Evolutionary conservation across 2,113 vertebrate species (phyloP), one percentile per base, ranked within the genome.

Genomic region (Motacilla alba): DNA sequence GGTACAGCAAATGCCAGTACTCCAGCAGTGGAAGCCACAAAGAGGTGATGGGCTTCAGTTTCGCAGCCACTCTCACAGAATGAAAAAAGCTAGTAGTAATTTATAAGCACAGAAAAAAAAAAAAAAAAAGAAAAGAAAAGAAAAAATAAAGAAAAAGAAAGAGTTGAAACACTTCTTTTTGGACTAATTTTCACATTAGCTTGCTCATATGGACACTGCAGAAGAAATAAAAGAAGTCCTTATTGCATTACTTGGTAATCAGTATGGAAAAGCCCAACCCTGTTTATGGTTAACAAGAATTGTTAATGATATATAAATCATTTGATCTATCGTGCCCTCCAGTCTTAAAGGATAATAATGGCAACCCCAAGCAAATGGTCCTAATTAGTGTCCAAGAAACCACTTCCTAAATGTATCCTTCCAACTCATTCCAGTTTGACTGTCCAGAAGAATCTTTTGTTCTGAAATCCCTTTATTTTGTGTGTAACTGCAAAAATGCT

Each of bases 121-220:
- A 13, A 13, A 23, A 8, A 13, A 5, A 18, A 28, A 21, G 15
- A 98, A 31, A 26, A n/a, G 99, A 98, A 98, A 98, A 98, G 17
- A 15, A 26, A 98, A 97, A 98, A 98, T 66, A 97, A 93, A 16
- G 98, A n/a, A 97, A 98, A 98, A 72, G 97, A 17, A 98, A 35
- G 92, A 98, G 87, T 98, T 98, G 95, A 98, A 99, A 18, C 1
- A 28, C 95, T 99, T 99, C 96, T 97, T 99, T 98, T 98, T 97
- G 3, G 97, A 97, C n/a, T 98, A 94, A 90, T 99, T 97, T 98
- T 98, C 95, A 98, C 97, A 52, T 98, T 98, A 94, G 97, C 97
- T 98, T 99, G 98, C 63, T 98, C 98, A 79, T 98, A 98, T 33
- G 98, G 98, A 98, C 98, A 98, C 99, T 99, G 96, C 70, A 96